Evolutionary conservation across 2,888 invertebrate genomes (phyloP).

Genomic region (Galeruca laticollis): DNA sequence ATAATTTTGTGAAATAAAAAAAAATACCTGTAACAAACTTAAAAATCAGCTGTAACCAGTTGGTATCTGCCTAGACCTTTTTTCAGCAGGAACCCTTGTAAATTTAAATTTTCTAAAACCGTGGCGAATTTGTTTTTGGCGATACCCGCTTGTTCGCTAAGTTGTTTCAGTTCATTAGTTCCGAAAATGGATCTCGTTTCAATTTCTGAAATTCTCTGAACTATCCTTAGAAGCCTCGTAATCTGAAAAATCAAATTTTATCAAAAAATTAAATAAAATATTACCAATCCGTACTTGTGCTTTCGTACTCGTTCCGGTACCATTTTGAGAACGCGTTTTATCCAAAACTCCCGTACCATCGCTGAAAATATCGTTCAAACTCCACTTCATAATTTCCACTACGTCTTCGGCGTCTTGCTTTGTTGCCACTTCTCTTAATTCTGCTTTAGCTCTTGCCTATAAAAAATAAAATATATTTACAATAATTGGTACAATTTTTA

Average conservation of each 20-base stretch:
- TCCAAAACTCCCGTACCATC: constrained; percentile 78
- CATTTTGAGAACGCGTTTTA: constrained; percentile 77
- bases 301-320: constrained; percentile 79
- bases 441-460: constrained; percentile 88
- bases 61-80: constrained; percentile 71
- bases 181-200: constrained; percentile 80
- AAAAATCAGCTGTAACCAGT: constrained; percentile 48
- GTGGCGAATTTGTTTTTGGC: constrained; percentile 74
- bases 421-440: constrained; percentile 85
- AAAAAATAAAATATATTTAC: constrained; percentile 24
- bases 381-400: constrained; percentile 85
- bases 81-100: constrained; percentile 87
- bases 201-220: constrained; percentile 76
- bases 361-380: constrained; percentile 81
- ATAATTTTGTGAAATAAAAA: not conserved
- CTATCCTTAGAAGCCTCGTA: constrained; percentile 77
- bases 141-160: constrained; percentile 77
- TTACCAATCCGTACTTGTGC: constrained; percentile 70
- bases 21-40: not conserved
- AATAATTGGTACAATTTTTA: too few species aligned
- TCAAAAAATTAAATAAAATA: constrained; percentile 20
- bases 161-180: constrained; percentile 79
- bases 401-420: constrained; percentile 86
- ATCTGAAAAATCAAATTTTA: constrained; percentile 68
- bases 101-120: constrained; percentile 83